Base-by-base conservation (phyloP, 2,113 vertebrate genomes). In the Alligator mississippiensis region DNA sequence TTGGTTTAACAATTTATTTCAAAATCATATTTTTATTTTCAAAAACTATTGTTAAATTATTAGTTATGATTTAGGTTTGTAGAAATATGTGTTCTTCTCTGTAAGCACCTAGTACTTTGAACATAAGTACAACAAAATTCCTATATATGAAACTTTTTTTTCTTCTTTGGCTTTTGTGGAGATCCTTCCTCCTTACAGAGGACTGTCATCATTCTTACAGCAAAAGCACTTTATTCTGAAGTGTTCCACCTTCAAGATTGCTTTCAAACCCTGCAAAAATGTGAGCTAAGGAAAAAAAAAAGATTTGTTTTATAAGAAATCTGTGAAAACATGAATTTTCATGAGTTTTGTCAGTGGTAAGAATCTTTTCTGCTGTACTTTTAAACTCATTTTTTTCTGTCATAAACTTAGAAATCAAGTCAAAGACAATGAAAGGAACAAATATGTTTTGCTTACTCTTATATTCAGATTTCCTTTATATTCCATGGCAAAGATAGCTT, bases 161-260 rank as follows among this genome's bases (percentile, higher is more conserved):
- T 47, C 47, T 72, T 13, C n/a, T 89, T 83, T 70, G 4, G 15
- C 72, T 62, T 85, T 58, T 2, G 30, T 76, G 2, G 8, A 83
- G 76, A 4, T 28, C 83, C n/a, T 76, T 2, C 1, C 2, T 28
- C 68, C 86, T 89, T 83, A 3, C 47, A 75, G 82, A 90, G 47
- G 12, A 55, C 11, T 28, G 0, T 5, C 5, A 19, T 7, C 0
- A 11, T 34, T 79, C 60, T 81, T 59, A n/a, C 4, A 80, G 3
- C 3, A 78, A 85, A 60, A 62, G 0, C 1, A 47, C 0, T 55
- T 0, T 70, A 78, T 78, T 62, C 17, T 47, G 3, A 0, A 80
- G 28, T 75, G 85, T 82, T 17, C 5, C 7, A 64, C 2, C n/a
- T 15, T 61, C 64, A 82, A 34, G 1, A 47, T 72, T 75, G 21